These are phyloP conservation scores for Papilio aristodemus DNA, from an alignment of 1,140 invertebrate genomes.

Conservation along the genomic window DNA sequence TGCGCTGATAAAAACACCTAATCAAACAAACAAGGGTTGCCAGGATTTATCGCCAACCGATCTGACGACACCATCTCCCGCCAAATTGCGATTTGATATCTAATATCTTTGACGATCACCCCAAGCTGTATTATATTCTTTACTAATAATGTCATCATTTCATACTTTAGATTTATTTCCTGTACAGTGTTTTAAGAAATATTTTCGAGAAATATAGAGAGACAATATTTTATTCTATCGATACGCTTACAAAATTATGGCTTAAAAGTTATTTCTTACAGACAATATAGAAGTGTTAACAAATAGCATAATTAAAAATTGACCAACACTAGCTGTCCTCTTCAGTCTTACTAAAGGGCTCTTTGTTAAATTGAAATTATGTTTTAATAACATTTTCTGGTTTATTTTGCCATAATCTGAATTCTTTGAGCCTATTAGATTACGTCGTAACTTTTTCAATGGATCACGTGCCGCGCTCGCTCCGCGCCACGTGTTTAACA, in stretches of 20 bases:
- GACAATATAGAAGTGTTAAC: too few relatives aligned
- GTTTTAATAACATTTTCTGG: conserved; percentile 36
- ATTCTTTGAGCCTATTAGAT: conserved; percentile 62
- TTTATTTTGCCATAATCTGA: conserved; percentile 41
- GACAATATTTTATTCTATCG: too few relatives aligned
- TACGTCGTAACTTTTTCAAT: conserved; percentile 52
- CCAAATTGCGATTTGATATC: conserved; percentile 73
- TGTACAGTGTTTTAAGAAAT: background rate
- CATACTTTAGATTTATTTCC: conserved; percentile 34
- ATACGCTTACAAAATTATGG: too few relatives aligned
- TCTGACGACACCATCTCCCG: conserved; percentile 59
- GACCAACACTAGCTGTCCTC: too few relatives aligned
- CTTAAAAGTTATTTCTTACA: too few relatives aligned
- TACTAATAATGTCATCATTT: conserved; percentile 49
- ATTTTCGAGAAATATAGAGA: background rate
- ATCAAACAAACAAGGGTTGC: conserved; percentile 72
- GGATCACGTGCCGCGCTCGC: conserved; percentile 60
- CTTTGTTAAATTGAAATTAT: conserved; percentile 24
- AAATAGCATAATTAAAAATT: too few relatives aligned
- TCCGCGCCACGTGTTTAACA: conserved; percentile 57
- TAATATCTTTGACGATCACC: conserved; percentile 46
- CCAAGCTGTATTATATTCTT: conserved; percentile 45
- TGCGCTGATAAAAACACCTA: conserved; percentile 52
- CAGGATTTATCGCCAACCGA: conserved; percentile 49
- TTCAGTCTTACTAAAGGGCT: too few relatives aligned